These are phyloP conservation scores for Aphidoletes aphidimyza DNA, from an alignment of 2,888 invertebrate species.

Conservation along the genomic window DNA sequence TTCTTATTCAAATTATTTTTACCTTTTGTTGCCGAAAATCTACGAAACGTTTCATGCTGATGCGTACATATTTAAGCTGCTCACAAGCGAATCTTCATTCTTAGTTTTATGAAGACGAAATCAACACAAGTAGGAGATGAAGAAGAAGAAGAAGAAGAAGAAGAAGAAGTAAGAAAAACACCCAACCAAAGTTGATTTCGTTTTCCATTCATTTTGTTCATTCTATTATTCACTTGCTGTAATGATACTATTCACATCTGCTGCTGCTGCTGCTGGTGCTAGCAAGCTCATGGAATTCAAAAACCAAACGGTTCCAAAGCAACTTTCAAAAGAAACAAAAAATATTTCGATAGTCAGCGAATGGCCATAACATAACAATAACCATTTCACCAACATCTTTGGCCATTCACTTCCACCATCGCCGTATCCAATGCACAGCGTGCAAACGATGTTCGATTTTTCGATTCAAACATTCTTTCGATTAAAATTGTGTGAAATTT, in stretches of 20 bases:
- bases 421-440: neutral
- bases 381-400: conserved; percentile 1
- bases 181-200: too few relatives aligned
- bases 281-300: conserved; percentile 14
- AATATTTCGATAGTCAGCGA: neutral
- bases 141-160: too few relatives aligned
- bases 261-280: too few relatives aligned
- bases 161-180: too few relatives aligned
- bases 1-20: conserved; percentile 42
- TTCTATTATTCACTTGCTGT: neutral
- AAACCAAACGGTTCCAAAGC: neutral
- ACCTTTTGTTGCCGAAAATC: conserved; percentile 20
- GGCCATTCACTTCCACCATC: neutral
- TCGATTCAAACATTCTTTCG: neutral
- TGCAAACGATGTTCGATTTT: neutral
- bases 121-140: too few relatives aligned
- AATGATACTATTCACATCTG: neutral
- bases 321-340: neutral
- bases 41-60: neutral
- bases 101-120: too few relatives aligned
- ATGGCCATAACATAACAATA: conserved; percentile 5
- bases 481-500: conserved; percentile 11
- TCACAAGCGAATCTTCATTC: neutral
- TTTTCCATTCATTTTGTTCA: neutral
- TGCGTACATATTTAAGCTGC: conserved; percentile 16